Base-by-base conservation (phyloP, 2,888 invertebrate species). In the Tipula vernalis region DNA sequence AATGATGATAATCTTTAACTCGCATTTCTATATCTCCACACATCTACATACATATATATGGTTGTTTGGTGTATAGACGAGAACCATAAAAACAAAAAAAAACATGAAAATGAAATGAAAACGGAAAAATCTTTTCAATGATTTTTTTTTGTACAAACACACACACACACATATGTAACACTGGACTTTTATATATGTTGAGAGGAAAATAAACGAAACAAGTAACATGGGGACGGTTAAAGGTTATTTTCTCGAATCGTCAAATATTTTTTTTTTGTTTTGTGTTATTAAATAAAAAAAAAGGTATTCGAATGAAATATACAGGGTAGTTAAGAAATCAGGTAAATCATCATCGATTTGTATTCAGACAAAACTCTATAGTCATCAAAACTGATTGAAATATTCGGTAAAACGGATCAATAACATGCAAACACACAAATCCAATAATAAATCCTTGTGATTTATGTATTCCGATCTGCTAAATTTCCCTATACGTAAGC, bases 381-480 rank as follows among this genome's bases (percentile, higher is more conserved):
- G 84, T 84, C 39, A 84, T 84, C 39, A 41, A 41, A 84, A 84
- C 84, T 84, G 84, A 84, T 84, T 84, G 84, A 84, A 28, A 71
- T 28, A 12, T 28, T 71, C 71, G 71, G 71, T 71, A 71, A 71
- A 71, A 71, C 28, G 71, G 71, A 71, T 71, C 71, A 71, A 71
- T 71, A 28, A 13, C 71, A 71, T 71, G 71, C 71, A 13, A 71
- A 71, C 28, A 18, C 71, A 71, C 71, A 18, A 71, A 71, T 71
- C 71, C 71, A 71, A 71, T 71, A 18, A 28, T 71, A 71, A 5
- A 71, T 71, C 71, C 71, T 71, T 10, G 71, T 71, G 71, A 71
- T 71, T 71, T 71, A 71, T 71, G 71, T 71, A 71, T 51, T 5
- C 71, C 71, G 71, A 71, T 51, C 13, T 39, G 15, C n/a, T 41